phyloP scores from a whole-genome alignment of 2,797 vertebrate species.

The Cynopterus sphinx region DNA sequence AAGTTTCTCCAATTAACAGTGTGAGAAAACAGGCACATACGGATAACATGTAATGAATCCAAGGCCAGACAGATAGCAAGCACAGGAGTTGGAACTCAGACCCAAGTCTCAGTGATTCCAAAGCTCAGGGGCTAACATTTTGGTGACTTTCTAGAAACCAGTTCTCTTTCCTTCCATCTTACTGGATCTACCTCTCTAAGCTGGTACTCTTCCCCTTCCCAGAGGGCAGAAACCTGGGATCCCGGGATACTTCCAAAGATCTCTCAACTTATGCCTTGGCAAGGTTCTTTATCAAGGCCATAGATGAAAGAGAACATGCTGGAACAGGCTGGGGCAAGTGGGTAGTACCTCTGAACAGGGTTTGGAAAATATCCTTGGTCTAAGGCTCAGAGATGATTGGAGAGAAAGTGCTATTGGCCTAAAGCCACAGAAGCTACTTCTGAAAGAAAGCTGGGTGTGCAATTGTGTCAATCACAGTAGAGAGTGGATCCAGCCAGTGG shows the following conservation, averaged over 20 bases:
- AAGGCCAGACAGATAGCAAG: not conserved
- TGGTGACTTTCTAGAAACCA: slow-evolving; percentile 21
- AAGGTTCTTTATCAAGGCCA: slow-evolving; percentile 19
- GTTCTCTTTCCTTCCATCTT: not conserved
- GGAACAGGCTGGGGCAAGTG: slow-evolving; percentile 26
- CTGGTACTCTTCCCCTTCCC: slow-evolving; percentile 3
- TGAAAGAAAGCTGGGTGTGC: slow-evolving; percentile 1
- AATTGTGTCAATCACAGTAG: not conserved
- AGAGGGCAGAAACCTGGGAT: slow-evolving; percentile 56
- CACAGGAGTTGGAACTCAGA: not conserved
- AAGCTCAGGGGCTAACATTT: slow-evolving; percentile 22
- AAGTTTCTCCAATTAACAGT: not conserved
- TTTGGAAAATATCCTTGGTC: not conserved
- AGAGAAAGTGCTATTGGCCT: slow-evolving; percentile 14
- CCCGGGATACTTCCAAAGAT: slow-evolving; percentile 57
- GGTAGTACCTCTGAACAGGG: not conserved
- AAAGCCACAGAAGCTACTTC: slow-evolving; percentile 25
- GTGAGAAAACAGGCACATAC: not conserved
- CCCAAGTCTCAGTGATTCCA: not conserved
- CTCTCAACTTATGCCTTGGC: slow-evolving; percentile 44
- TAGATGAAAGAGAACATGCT: slow-evolving; percentile 46
- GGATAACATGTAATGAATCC: not conserved
- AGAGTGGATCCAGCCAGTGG: not conserved
- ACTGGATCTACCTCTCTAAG: not conserved
- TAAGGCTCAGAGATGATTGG: not conserved